phyloP scores from a whole-genome alignment of 2,113 vertebrate genomes.

The Melierax canorus region DNA sequence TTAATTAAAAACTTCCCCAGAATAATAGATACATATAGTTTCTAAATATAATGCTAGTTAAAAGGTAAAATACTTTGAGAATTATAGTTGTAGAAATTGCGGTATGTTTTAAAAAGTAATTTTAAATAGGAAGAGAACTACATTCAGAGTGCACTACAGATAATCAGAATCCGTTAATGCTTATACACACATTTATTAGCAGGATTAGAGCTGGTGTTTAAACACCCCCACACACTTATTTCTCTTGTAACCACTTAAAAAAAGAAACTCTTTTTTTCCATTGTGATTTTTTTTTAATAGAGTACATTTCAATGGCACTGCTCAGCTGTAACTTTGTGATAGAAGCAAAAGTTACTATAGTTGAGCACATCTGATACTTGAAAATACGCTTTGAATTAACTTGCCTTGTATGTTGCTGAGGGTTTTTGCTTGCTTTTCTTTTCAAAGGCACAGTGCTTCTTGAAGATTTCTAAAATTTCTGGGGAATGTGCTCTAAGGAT shows the following conservation, averaged over 20 bases:
- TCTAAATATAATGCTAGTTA: neutral
- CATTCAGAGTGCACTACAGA: neutral
- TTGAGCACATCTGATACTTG: neutral
- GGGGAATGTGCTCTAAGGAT: conserved; percentile 34
- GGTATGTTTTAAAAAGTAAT: neutral
- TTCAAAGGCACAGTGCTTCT: conserved; percentile 40
- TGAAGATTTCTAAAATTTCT: conserved; percentile 53
- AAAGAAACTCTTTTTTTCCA: neutral
- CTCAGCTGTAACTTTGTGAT: neutral
- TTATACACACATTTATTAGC: accelerated
- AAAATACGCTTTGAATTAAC: conserved; percentile 55
- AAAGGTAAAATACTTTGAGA: neutral
- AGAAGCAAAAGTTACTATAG: neutral
- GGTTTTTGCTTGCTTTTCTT: conserved; percentile 16
- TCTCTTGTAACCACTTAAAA: neutral
- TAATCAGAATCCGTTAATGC: neutral
- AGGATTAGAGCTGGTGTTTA: neutral
- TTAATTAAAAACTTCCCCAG: neutral
- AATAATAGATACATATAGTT: neutral
- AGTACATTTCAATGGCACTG: neutral
- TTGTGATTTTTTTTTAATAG: neutral
- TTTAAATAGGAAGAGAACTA: neutral
- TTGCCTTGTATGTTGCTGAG: neutral
- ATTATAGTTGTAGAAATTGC: neutral
- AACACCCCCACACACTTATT: neutral